A percentile compares a stretch with the other conserved stretches of the same genome.
Conservation (phyloP, 2,113 vertebrate species). For the Phycodurus eques region DNA sequence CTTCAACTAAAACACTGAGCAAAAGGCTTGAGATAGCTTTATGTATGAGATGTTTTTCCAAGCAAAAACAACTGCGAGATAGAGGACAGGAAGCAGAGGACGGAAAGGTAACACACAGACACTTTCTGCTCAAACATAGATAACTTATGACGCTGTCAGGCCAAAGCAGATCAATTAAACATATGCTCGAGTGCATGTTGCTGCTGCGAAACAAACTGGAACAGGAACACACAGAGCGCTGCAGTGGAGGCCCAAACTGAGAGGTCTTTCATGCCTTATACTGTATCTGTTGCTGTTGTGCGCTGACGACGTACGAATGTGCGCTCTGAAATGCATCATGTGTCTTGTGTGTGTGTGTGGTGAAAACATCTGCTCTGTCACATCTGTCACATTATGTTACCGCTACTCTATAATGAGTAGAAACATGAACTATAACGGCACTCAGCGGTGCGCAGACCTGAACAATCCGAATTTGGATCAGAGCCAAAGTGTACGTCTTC, state of each 20-base stretch:
- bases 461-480: slow-evolving; percentile 3
- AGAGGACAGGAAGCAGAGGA: slow-evolving; percentile 1
- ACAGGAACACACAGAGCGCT: slow-evolving; percentile 39
- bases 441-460: not conserved
- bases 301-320: slow-evolving; percentile 37
- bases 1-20: slow-evolving; percentile 16
- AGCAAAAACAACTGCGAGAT: slow-evolving; percentile 21
- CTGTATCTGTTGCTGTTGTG: slow-evolving; percentile 49
- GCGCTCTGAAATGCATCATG: slow-evolving; percentile 25
- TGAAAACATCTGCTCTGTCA: slow-evolving; percentile 46
- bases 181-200: slow-evolving; percentile 50
- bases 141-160: slow-evolving; percentile 37
- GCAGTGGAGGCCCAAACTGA: slow-evolving; percentile 43
- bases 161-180: slow-evolving; percentile 55
- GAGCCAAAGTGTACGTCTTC: not conserved
- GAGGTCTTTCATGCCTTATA: slow-evolving; percentile 52
- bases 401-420: slow-evolving; percentile 19
- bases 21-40: not conserved
- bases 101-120: slow-evolving; percentile 21
- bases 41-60: slow-evolving; percentile 20
- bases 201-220: slow-evolving; percentile 21
- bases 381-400: slow-evolving; percentile 42
- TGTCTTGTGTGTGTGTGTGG: slow-evolving; percentile 30
- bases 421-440: not conserved
- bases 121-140: slow-evolving; percentile 46